phyloP scores from a whole-genome alignment of 2,888 invertebrate species.

The Microplitis deprimator region DNA sequence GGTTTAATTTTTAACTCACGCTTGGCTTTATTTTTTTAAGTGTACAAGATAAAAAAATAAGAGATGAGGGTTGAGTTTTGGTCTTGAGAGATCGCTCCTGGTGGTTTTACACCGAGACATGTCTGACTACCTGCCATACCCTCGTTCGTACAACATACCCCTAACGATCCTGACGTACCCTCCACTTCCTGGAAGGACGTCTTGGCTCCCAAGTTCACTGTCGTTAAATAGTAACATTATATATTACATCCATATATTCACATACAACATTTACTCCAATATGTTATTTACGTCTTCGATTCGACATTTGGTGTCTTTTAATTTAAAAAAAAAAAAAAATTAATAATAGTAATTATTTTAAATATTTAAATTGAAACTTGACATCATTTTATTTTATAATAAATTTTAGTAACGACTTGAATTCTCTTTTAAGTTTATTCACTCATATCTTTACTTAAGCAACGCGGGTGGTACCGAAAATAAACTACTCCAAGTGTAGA shows the following conservation, averaged over 20 bases:
- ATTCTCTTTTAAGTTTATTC: neutral
- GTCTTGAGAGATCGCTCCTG: neutral
- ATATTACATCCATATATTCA: neutral
- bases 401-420: neutral
- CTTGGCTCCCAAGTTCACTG: neutral
- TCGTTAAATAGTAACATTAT: neutral
- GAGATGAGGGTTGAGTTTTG: neutral
- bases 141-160: neutral
- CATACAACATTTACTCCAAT: no score
- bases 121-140: slow-evolving; percentile 1
- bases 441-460: slow-evolving; percentile 2
- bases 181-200: neutral
- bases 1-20: neutral
- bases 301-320: neutral
- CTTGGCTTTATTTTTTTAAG: neutral
- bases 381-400: neutral
- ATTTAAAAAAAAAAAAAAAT: neutral
- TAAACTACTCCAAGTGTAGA: slow-evolving; percentile 49
- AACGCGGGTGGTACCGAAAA: slow-evolving; percentile 63
- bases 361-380: neutral
- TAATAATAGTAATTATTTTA: neutral
- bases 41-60: neutral
- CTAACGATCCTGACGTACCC: neutral
- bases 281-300: no score
- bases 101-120: neutral